Percentiles rank a stretch among this genome's conserved stretches.
Conservation (phyloP, 2,113 vertebrate species). For the Grammomys dolichurus region DNA sequence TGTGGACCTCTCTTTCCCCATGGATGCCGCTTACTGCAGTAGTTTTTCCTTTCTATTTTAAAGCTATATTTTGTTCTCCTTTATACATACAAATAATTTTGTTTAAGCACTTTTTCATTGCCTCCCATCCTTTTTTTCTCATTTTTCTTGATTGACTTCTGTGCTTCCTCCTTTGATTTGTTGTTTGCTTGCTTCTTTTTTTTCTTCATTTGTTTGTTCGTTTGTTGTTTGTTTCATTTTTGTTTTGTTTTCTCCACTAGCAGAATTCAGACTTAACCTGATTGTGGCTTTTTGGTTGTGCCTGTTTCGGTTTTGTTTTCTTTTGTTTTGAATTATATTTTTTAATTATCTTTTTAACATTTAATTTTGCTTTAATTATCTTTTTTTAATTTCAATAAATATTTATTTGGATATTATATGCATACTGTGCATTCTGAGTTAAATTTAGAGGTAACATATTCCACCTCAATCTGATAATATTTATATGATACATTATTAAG, state of each 20-base stretch:
- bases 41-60: background rate
- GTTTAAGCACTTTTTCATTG: background rate
- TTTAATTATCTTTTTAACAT: background rate
- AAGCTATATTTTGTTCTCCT: background rate
- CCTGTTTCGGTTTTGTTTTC: background rate
- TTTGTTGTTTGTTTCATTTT: background rate
- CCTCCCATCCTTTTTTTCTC: background rate
- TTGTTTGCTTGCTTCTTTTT: background rate
- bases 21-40: background rate
- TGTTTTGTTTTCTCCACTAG: background rate
- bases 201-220: background rate
- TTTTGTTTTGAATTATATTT: background rate
- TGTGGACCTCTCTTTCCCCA: background rate
- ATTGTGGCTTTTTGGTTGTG: background rate
- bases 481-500: too few species aligned
- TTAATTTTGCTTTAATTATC: too few species aligned
- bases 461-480: too few species aligned
- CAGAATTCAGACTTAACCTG: background rate
- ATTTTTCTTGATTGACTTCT: background rate
- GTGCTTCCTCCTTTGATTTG: background rate
- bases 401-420: too few species aligned
- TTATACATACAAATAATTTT: background rate
- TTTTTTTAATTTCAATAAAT: too few species aligned
- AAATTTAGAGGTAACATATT: too few species aligned
- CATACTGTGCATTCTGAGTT: too few species aligned